Evolutionary conservation across 1,140 invertebrate species (phyloP).

Genomic region (Neodiprion fabricii): DNA sequence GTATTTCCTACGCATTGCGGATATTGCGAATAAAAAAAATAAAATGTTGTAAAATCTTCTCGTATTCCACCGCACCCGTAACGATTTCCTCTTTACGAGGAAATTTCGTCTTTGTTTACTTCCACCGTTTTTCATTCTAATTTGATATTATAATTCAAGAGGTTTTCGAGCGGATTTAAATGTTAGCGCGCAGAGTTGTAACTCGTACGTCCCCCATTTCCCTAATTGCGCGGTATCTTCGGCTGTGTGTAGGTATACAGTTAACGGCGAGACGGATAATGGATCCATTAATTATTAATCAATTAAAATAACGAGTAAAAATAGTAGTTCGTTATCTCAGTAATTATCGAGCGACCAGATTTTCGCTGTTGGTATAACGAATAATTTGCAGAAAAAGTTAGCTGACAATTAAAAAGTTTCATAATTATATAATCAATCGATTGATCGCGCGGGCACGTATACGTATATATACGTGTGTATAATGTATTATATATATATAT

Average conservation of each 20-base stretch:
- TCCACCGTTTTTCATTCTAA: background rate
- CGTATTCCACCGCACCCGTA: conserved; percentile 11
- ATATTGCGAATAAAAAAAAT: too few relatives aligned
- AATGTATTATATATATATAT: background rate
- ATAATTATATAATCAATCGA: too few relatives aligned
- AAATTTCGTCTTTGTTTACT: background rate
- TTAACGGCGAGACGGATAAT: background rate
- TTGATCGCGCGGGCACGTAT: too few relatives aligned
- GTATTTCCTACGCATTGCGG: too few relatives aligned
- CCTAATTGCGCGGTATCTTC: conserved; percentile 5
- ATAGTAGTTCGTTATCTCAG: background rate
- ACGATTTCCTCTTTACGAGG: conserved; percentile 2
- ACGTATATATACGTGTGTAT: too few relatives aligned
- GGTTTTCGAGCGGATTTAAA: background rate
- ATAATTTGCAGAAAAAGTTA: too few relatives aligned
- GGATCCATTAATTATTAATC: background rate
- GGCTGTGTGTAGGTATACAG: background rate
- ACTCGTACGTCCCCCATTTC: background rate
- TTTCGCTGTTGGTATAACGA: too few relatives aligned
- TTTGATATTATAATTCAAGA: background rate
- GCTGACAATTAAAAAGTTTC: too few relatives aligned
- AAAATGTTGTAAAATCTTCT: too few relatives aligned
- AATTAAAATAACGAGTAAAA: conserved; percentile 2
- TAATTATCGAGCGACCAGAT: background rate
- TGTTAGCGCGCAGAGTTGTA: conserved; percentile 5